Evolutionary conservation across 2,113 vertebrate genomes (phyloP).

Genomic region (Edolisoma coerulescens): DNA sequence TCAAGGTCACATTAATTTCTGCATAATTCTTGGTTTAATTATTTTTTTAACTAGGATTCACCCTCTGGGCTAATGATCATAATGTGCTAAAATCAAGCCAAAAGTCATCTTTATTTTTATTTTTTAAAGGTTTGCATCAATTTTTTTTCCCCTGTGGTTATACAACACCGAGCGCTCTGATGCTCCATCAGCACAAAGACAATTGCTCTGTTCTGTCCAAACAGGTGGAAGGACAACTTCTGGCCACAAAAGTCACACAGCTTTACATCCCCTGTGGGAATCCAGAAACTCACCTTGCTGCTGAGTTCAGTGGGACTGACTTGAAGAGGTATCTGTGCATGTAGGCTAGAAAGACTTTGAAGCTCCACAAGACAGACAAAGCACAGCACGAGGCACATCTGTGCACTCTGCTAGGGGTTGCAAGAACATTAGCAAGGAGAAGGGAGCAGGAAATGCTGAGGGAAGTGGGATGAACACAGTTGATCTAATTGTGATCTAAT

Average conservation of each 20-base stretch:
- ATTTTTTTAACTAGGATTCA: neutral
- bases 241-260: neutral
- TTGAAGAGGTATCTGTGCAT: neutral
- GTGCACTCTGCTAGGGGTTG: neutral
- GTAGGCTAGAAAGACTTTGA: neutral
- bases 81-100: neutral
- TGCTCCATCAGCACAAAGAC: neutral
- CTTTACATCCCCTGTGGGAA: neutral
- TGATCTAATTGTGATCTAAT: neutral
- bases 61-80: neutral
- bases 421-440: neutral
- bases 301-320: neutral
- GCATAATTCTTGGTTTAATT: neutral
- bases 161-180: neutral
- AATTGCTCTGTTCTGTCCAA: neutral
- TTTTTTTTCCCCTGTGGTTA: neutral
- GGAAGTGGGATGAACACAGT: neutral
- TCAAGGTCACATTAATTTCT: neutral
- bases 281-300: neutral
- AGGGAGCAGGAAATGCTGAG: neutral
- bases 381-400: accelerated
- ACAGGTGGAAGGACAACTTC: accelerated
- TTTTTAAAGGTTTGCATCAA: neutral
- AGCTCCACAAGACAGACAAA: neutral
- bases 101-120: neutral